Conservation (phyloP, 2,888 invertebrate species). For the Dysmachus trigonus region DNA sequence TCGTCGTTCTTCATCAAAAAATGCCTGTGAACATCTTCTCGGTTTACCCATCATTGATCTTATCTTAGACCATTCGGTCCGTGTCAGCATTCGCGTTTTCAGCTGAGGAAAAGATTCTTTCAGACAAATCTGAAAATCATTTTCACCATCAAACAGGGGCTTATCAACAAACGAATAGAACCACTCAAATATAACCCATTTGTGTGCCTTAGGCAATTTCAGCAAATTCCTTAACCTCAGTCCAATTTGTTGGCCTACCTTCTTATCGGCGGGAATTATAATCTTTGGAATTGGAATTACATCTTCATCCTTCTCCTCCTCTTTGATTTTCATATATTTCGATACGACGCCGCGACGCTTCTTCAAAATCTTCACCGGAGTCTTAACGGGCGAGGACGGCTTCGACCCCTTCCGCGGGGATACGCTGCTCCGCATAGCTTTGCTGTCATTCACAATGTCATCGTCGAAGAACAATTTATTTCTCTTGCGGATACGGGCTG, state of each 20-base stretch:
- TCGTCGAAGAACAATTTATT: slow-evolving; percentile 91
- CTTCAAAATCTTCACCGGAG: slow-evolving; percentile 65
- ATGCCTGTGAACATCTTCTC: slow-evolving; percentile 90
- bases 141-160: slow-evolving; percentile 92
- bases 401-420: slow-evolving; percentile 64
- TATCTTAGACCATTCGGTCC: slow-evolving; percentile 95
- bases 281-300: not conserved
- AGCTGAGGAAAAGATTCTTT: slow-evolving; percentile 94
- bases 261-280: slow-evolving; percentile 76
- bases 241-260: slow-evolving; percentile 89
- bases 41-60: slow-evolving; percentile 97
- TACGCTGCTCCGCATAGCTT: slow-evolving; percentile 71
- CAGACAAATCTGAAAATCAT: slow-evolving; percentile 94
- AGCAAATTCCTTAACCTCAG: slow-evolving; percentile 88
- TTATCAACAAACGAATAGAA: slow-evolving; percentile 99
- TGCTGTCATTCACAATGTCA: slow-evolving; percentile 83
- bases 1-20: slow-evolving; percentile 93
- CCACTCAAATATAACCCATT: slow-evolving; percentile 99
- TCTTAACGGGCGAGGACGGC: slow-evolving; percentile 65
- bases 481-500: slow-evolving; percentile 87
- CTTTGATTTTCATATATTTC: slow-evolving; percentile 62
- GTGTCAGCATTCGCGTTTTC: slow-evolving; percentile 82
- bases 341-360: slow-evolving; percentile 64
- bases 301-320: slow-evolving; percentile 49
- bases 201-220: slow-evolving; percentile 97